phyloP scores from a whole-genome alignment of 2,888 invertebrate species.

The Drosophila yooni region DNA sequence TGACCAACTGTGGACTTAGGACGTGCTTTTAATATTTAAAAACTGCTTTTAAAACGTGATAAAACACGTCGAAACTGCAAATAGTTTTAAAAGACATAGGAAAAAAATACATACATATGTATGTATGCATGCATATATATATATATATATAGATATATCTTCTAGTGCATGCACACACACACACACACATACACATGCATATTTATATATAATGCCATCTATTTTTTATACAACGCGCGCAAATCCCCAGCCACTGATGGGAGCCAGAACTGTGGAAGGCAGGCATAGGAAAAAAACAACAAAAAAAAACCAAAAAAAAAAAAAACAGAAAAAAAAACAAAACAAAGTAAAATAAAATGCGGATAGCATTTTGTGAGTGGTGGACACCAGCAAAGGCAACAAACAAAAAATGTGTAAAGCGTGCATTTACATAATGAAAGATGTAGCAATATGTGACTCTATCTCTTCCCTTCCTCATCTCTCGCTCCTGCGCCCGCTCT shows the following conservation, averaged over 20 bases:
- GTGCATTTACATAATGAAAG: slow-evolving; percentile 84
- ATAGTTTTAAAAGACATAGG: slow-evolving; percentile 44
- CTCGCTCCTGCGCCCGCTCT: neutral
- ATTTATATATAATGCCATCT: slow-evolving; percentile 15
- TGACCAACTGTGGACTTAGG: slow-evolving; percentile 80
- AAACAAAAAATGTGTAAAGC: slow-evolving; percentile 72
- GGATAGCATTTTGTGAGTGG: slow-evolving; percentile 37
- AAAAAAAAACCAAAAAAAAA: neutral
- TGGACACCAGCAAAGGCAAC: slow-evolving; percentile 49
- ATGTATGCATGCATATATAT: slow-evolving; percentile 14
- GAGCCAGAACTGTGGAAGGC: slow-evolving; percentile 12
- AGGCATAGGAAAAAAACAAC: slow-evolving; percentile 23
- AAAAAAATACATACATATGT: slow-evolving; percentile 21
- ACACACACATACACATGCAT: neutral
- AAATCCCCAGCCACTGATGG: slow-evolving; percentile 61
- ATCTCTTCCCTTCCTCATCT: neutral
- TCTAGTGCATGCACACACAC: neutral
- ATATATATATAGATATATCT: neutral
- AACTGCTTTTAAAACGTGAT: slow-evolving; percentile 82
- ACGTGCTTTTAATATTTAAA: slow-evolving; percentile 83
- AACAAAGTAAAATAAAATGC: slow-evolving; percentile 12
- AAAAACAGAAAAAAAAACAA: neutral
- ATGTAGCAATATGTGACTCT: slow-evolving; percentile 73
- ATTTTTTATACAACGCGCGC: slow-evolving; percentile 42
- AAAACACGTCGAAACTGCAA: slow-evolving; percentile 80